Evolutionary conservation across 92 coral and sea anemone genomes (phyloP), one percentile per base, ranked within the genome.

Genomic region (Siderastrea siderea): DNA sequence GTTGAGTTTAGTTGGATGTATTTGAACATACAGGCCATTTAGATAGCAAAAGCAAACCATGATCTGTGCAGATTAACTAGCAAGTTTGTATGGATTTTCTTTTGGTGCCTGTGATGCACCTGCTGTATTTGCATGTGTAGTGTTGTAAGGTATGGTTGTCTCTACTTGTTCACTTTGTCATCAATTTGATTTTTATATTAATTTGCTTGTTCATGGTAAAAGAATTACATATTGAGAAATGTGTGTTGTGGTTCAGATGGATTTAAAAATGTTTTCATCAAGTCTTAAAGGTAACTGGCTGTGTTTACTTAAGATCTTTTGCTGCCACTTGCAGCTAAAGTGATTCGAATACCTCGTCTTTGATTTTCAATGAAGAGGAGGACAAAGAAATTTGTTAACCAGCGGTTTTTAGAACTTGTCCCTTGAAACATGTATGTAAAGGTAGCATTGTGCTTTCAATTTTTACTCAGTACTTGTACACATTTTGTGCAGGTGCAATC

Each of bases 111-210:
- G 64, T 49, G 61, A 80, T 80, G 74, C 19, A 51, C 47, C 52
- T 8, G 44, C 16, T 8, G 13, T 44, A 57, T 82, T 69, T 82
- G 67, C 86, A 82, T 70, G 78, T 55, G 50, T 57, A 46, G 77
- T 14, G 44, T 44, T 54, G 47, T 46, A 46, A 82, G 77, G 86
- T 82, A 69, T 70, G 57, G 69, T 38, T 54, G 12, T 1, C 51
- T 45, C 50, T 65, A 16, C 69, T 57, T 62, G 71, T 62, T 78
- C 71, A 53, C 75, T 68, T 80, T 53, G 51, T 53, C 13, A 13
- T 54, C 75, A 67, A 7, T 78, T 2, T 26, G 14, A 53, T 55
- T 50, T 79, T 50, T 7, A 26, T 10, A 3, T 6, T 45, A 7
- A 51, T n/a, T 79, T 14, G 14, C 43, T 65, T 17, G 59, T 79